These are phyloP conservation scores for Sceloporus tristichus DNA, from an alignment of 2,113 vertebrate genomes.

Conservation along the genomic window DNA sequence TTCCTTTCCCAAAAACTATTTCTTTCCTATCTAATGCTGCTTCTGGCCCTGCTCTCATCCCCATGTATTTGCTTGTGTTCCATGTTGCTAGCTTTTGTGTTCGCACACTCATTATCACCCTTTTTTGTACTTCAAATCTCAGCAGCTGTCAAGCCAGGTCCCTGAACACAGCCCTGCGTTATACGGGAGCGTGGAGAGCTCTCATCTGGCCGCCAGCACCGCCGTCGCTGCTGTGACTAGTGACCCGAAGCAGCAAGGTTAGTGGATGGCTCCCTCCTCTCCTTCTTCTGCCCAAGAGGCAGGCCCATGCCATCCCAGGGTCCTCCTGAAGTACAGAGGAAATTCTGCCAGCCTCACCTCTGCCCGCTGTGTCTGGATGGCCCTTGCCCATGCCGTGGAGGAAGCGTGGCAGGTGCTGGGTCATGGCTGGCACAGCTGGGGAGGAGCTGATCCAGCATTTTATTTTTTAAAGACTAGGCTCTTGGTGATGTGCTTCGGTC, in stretches of 20 bases:
- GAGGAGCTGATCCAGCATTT: too few relatives aligned
- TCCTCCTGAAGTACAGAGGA: too few relatives aligned
- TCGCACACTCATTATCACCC: conserved; percentile 82
- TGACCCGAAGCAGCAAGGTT: conserved; percentile 79
- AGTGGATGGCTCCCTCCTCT: conserved; percentile 54
- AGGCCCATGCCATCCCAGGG: too few relatives aligned
- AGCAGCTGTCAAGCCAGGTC: conserved; percentile 93
- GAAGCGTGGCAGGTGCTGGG: too few relatives aligned
- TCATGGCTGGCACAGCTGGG: too few relatives aligned
- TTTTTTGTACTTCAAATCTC: conserved; percentile 89
- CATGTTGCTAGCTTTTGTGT: conserved; percentile 74
- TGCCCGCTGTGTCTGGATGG: too few relatives aligned
- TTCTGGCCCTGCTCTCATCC: not conserved
- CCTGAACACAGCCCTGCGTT: conserved; percentile 84
- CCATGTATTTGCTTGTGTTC: conserved; percentile 52
- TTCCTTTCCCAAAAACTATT: conserved; percentile 20
- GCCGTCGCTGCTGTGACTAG: conserved; percentile 66
- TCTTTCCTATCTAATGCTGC: not conserved
- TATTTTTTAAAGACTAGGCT: too few relatives aligned
- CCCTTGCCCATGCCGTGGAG: too few relatives aligned
- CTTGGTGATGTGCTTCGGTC: too few relatives aligned
- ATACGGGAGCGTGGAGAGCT: conserved; percentile 80
- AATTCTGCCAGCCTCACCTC: too few relatives aligned
- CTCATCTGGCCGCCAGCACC: conserved; percentile 75
- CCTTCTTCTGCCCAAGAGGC: too few relatives aligned